phyloP scores from a whole-genome alignment of 2,888 invertebrate species.

The Parapristionchus giblindavisi region DNA sequence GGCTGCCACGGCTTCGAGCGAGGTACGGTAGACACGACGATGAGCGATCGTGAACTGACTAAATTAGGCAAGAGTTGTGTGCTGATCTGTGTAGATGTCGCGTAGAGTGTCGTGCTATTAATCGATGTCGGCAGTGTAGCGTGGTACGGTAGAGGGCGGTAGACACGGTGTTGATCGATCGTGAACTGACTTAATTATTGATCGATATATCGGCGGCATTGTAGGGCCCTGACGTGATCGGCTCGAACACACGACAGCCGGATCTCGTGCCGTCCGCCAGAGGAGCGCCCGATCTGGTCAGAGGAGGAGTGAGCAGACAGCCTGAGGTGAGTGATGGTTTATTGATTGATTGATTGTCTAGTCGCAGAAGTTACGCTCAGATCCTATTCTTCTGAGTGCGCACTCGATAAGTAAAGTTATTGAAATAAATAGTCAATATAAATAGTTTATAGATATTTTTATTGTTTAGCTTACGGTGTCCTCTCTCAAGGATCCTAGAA shows the following conservation, averaged over 20 bases:
- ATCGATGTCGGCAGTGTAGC: too few relatives aligned
- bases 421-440: background rate
- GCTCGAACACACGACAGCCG: conserved; percentile 35
- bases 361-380: too few relatives aligned
- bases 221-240: conserved; percentile 38
- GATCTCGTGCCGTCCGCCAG: conserved; percentile 39
- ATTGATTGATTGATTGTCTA: background rate
- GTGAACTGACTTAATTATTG: background rate
- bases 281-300: conserved; percentile 33
- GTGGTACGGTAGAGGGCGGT: conserved; percentile 12
- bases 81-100: too few relatives aligned
- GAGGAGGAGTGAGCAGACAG: background rate
- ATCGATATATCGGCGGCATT: background rate
- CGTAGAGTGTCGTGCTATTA: too few relatives aligned
- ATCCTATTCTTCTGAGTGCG: too few relatives aligned
- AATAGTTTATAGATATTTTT: too few relatives aligned
- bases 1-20: conserved; percentile 2
- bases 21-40: conserved; percentile 20
- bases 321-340: conserved; percentile 27
- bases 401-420: background rate
- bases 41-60: background rate
- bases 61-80: too few relatives aligned
- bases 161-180: background rate
- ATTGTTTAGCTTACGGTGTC: too few relatives aligned
- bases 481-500: too few relatives aligned